Percentiles rank a stretch among this genome's conserved stretches.
Evolutionary conservation across 2,113 vertebrate genomes (phyloP).

Genomic region (human): GRCh38 chr18:26389001-26389500

Average conservation of each 20-base stretch:
- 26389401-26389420: not conserved
- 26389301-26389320: not conserved
- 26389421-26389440: not conserved
- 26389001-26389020: too few relatives aligned
- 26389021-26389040: too few relatives aligned
- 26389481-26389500: not conserved
- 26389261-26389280: not conserved
- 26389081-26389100: too few relatives aligned
- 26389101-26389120: not conserved
- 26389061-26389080: too few relatives aligned
- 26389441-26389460: not conserved
- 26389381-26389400: slow-evolving; percentile 19
- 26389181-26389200: not conserved
- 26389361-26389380: not conserved
- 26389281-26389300: not conserved
- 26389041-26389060: too few relatives aligned
- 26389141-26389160: not conserved
- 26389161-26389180: not conserved
- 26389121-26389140: not conserved
- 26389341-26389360: not conserved
- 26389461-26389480: not conserved
- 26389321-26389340: not conserved
- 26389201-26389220: not conserved
- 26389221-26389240: not conserved
- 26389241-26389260: not conserved